These are phyloP conservation scores for Malurus splendens DNA, from an alignment of 2,797 vertebrate species.

Conservation along the genomic window DNA sequence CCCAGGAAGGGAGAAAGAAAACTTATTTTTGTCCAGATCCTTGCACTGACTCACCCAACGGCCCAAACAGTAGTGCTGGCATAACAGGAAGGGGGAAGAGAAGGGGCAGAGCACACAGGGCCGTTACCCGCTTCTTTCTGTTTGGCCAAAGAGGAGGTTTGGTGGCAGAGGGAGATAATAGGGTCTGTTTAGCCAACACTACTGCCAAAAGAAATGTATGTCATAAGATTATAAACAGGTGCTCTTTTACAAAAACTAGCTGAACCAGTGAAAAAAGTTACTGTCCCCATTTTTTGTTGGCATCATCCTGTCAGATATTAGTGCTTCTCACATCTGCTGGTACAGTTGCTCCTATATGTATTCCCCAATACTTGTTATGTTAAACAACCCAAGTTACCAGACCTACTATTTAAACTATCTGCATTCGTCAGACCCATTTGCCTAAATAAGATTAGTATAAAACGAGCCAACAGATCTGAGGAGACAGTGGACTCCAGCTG, in stretches of 20 bases:
- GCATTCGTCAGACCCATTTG: not conserved
- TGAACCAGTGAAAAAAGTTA: not conserved
- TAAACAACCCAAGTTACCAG: conserved; percentile 1
- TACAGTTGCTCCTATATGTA: not conserved
- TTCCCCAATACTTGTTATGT: not conserved
- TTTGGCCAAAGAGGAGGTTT: not conserved
- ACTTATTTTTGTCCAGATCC: conserved; percentile 39
- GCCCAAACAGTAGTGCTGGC: conserved; percentile 20
- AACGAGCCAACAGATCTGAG: not conserved
- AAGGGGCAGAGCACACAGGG: not conserved
- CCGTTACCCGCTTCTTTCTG: not conserved
- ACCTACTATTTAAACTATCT: not conserved
- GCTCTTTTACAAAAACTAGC: not conserved
- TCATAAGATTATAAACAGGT: not conserved
- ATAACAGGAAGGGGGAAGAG: conserved; percentile 53
- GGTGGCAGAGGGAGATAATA: not conserved
- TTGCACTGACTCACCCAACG: conserved; percentile 51
- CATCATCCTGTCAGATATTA: not conserved
- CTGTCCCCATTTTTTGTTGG: not conserved
- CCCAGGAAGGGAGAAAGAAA: not conserved
- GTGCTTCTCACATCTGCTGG: not conserved
- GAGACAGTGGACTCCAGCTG: not conserved
- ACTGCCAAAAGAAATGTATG: not conserved
- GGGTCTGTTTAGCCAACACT: not conserved
- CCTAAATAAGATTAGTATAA: conserved; percentile 25